Evolutionary conservation across 2,113 vertebrate genomes (phyloP).

Genomic region (Phalacrocorax aristotelis): DNA sequence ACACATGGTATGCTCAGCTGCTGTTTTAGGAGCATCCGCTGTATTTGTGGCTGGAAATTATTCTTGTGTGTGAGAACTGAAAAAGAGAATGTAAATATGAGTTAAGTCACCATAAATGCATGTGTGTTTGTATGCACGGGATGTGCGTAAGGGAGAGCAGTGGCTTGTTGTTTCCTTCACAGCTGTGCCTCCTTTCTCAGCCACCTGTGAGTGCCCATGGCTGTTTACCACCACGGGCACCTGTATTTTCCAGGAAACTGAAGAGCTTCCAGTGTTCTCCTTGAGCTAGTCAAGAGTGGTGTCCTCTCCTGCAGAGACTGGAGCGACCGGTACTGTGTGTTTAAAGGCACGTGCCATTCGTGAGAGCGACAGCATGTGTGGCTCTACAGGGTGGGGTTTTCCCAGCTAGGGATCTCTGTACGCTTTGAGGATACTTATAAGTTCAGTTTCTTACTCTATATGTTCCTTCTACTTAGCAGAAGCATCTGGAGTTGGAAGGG

Average conservation of each 20-base stretch:
- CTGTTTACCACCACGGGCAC: fast-evolving
- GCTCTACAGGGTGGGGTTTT: no score
- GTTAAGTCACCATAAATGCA: no score
- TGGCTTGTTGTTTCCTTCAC: background rate
- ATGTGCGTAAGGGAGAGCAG: background rate
- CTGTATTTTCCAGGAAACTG: fast-evolving
- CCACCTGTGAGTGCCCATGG: fast-evolving
- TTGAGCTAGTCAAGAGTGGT: fast-evolving
- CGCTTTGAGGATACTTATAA: no score
- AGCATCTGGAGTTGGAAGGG: background rate
- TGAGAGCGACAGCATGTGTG: fast-evolving
- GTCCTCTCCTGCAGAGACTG: background rate
- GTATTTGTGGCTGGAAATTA: slow-evolving; percentile 9
- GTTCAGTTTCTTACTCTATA: background rate
- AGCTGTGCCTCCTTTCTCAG: no score
- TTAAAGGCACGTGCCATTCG: fast-evolving
- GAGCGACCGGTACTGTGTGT: fast-evolving
- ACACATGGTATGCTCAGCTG: background rate
- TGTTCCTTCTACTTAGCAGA: no score
- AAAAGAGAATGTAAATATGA: background rate
- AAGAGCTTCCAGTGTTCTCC: no score
- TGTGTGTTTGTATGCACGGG: no score
- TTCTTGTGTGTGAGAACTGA: background rate
- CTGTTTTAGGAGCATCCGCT: slow-evolving; percentile 11
- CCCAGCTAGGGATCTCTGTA: background rate